These are phyloP conservation scores for Corythoichthys haematopterus DNA, from an alignment of 2,113 vertebrate species.

Conservation along the genomic window DNA sequence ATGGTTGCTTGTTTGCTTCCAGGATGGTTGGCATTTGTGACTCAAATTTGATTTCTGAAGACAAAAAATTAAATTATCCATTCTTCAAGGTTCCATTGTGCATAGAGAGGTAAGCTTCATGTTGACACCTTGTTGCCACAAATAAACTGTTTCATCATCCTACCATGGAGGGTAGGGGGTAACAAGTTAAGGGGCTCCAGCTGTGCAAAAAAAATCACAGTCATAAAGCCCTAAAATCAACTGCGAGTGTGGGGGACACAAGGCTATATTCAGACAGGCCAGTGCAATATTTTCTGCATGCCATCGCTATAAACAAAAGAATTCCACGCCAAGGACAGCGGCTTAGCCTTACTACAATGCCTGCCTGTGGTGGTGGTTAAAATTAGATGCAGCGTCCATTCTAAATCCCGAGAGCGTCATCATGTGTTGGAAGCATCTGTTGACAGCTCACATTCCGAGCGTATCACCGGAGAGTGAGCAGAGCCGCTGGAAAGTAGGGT, in stretches of 20 bases:
- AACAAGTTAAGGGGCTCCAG: conserved; percentile 18
- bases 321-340: conserved; percentile 75
- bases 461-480: conserved; percentile 82
- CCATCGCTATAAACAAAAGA: conserved; percentile 68
- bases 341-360: conserved; percentile 78
- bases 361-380: conserved; percentile 80
- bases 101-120: background rate
- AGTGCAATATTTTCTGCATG: conserved; percentile 43
- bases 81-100: too few species aligned
- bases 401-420: conserved; percentile 85
- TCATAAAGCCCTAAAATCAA: conserved; percentile 46
- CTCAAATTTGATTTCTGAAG: too few species aligned
- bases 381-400: conserved; percentile 86
- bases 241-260: conserved; percentile 11
- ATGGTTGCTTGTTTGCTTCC: too few species aligned
- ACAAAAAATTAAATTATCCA: too few species aligned
- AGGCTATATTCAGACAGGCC: conserved; percentile 48
- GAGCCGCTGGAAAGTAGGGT: conserved; percentile 60
- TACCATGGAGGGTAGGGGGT: conserved; percentile 8
- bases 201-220: conserved; percentile 34
- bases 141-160: conserved; percentile 46
- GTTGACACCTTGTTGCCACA: conserved; percentile 29
- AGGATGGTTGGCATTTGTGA: too few species aligned
- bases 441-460: conserved; percentile 91
- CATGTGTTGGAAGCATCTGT: conserved; percentile 89